Evolutionary conservation across 53 echinoderm and acorn worm species (phyloP).

Genomic region (Stichopus horrens): DNA sequence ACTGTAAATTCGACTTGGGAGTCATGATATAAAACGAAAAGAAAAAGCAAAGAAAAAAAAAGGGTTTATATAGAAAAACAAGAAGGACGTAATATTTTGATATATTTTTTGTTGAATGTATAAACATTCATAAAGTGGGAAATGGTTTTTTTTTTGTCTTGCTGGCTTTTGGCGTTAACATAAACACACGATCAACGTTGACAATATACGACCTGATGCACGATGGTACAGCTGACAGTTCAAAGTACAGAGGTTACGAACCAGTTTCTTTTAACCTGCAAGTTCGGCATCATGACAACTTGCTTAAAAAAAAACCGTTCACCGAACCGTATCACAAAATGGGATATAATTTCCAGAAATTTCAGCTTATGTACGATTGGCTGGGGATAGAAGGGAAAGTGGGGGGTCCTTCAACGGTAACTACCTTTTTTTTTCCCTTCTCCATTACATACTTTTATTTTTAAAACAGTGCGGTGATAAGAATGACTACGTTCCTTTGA

Average conservation of each 20-base stretch:
- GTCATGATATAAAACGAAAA: not conserved
- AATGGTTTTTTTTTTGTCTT: not conserved
- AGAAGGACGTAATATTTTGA: not conserved
- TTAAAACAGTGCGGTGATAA: too few relatives aligned
- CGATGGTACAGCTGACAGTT: slow-evolving; percentile 10
- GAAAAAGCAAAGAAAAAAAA: too few relatives aligned
- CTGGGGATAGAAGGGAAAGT: too few relatives aligned
- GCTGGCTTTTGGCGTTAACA: slow-evolving; percentile 15
- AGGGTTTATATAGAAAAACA: not conserved
- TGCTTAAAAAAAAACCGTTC: too few relatives aligned
- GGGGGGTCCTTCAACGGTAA: too few relatives aligned
- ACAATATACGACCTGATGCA: not conserved
- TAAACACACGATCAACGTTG: slow-evolving; percentile 26
- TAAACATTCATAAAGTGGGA: slow-evolving; percentile 27
- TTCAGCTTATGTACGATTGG: too few relatives aligned
- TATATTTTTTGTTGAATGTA: slow-evolving; percentile 9
- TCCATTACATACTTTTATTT: too few relatives aligned
- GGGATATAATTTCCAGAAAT: too few relatives aligned
- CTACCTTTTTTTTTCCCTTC: too few relatives aligned
- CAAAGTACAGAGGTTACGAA: slow-evolving; percentile 11
- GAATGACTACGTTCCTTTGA: too few relatives aligned
- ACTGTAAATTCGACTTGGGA: not conserved
- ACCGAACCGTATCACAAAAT: too few relatives aligned
- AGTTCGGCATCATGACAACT: too few relatives aligned
- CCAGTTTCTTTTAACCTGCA: not conserved